Percentiles rank a stretch among this genome's conserved stretches.
Evolutionary conservation across 2,888 invertebrate species (phyloP).

Genomic region (Archips crataeganus): DNA sequence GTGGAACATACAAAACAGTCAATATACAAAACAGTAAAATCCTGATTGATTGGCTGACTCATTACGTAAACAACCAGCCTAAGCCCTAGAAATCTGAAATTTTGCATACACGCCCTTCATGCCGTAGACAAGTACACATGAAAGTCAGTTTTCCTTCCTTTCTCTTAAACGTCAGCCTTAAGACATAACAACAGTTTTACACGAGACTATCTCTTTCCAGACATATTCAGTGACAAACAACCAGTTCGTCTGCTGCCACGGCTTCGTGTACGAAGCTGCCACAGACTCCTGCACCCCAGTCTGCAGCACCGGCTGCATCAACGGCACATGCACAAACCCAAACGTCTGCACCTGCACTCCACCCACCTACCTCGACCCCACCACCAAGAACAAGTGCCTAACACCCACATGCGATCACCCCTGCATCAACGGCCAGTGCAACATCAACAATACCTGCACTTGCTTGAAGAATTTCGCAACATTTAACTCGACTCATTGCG

Average conservation of each 20-base stretch:
- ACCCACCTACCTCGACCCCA: slow-evolving; percentile 62
- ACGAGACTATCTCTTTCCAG: slow-evolving; percentile 55
- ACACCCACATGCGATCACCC: slow-evolving; percentile 61
- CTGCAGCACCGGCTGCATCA: slow-evolving; percentile 79
- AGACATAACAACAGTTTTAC: background rate
- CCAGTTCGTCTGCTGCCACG: slow-evolving; percentile 72
- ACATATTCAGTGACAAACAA: slow-evolving; percentile 57
- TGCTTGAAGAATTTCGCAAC: slow-evolving; percentile 59
- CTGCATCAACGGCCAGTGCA: slow-evolving; percentile 69
- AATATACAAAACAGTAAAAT: no score
- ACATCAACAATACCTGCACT: slow-evolving; percentile 63
- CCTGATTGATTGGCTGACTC: no score
- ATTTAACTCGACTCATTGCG: slow-evolving; percentile 66
- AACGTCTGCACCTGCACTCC: slow-evolving; percentile 68
- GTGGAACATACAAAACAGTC: no score
- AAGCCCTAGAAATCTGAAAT: no score
- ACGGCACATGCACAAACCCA: slow-evolving; percentile 75
- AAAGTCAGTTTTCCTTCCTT: background rate
- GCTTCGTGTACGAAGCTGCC: slow-evolving; percentile 67
- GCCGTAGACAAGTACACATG: no score
- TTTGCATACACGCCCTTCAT: no score
- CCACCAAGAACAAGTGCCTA: slow-evolving; percentile 64
- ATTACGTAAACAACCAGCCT: no score
- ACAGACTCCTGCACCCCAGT: slow-evolving; percentile 73
- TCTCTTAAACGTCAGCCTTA: no score